phyloP scores from a whole-genome alignment of 2,797 vertebrate species.

The Tenualosa thibaudeaui region DNA sequence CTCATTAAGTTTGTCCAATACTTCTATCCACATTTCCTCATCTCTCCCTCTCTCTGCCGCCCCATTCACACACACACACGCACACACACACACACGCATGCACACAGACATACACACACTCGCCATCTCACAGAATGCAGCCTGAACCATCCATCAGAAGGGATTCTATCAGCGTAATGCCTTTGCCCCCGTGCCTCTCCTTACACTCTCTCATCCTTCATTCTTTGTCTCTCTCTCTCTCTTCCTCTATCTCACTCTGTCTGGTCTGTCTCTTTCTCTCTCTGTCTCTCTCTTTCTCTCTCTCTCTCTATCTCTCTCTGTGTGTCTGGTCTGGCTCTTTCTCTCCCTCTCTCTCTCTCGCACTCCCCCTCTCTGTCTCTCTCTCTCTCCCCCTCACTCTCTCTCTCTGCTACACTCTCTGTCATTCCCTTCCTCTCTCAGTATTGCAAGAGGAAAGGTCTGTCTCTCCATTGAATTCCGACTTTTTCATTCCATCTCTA shows the following conservation, averaged over 20 bases:
- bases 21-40: slow-evolving; percentile 2
- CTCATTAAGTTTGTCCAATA: background rate
- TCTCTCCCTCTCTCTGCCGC: background rate
- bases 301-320: background rate
- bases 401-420: slow-evolving; percentile 9
- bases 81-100: background rate
- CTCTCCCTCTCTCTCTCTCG: slow-evolving; percentile 27
- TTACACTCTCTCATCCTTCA: background rate
- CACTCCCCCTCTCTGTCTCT: background rate
- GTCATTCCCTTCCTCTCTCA: background rate
- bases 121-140: background rate
- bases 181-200: background rate
- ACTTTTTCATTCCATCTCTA: background rate
- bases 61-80: background rate
- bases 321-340: slow-evolving; percentile 13
- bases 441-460: background rate
- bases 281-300: background rate
- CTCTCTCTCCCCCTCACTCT: slow-evolving; percentile 22
- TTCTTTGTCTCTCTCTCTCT: background rate
- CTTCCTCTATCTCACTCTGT: background rate
- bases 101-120: background rate
- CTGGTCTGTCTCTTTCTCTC: background rate
- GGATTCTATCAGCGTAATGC: slow-evolving; percentile 8
- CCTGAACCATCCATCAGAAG: slow-evolving; percentile 16
- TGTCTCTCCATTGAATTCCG: background rate